Percentiles rank a stretch among this genome's conserved stretches.
phyloP scores from a whole-genome alignment of 2,113 vertebrate species.

The Zosterops pallidus region DNA sequence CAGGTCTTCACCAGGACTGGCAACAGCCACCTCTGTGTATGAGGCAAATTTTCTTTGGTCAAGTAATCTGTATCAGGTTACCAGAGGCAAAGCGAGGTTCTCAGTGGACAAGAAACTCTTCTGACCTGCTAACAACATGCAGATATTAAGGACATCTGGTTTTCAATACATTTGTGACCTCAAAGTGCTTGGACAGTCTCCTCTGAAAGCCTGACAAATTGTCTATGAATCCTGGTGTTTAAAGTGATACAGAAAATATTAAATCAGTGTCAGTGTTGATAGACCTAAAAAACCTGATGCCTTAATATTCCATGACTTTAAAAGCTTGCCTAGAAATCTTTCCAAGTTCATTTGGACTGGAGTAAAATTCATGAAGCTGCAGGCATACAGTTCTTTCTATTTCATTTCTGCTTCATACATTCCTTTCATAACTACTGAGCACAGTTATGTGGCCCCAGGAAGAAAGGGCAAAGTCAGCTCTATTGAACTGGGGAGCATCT shows the following conservation, averaged over 20 bases:
- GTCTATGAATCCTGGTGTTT: not conserved
- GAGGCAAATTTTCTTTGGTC: not conserved
- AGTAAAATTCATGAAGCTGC: not conserved
- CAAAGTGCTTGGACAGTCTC: not conserved
- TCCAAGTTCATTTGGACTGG: not conserved
- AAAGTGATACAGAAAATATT: not conserved
- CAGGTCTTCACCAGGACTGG: not conserved
- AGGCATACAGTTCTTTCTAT: not conserved
- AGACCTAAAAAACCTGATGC: not conserved
- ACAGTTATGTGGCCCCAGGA: not conserved
- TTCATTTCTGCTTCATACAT: not conserved
- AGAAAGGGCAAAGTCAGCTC: not conserved
- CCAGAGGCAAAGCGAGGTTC: not conserved
- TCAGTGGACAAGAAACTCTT: not conserved
- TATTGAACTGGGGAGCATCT: not conserved
- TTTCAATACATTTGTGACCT: not conserved
- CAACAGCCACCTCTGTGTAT: not conserved
- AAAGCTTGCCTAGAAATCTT: not conserved
- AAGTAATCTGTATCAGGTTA: not conserved
- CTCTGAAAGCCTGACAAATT: not conserved
- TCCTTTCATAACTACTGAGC: not conserved
- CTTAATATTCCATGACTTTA: not conserved
- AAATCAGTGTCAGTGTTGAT: not conserved
- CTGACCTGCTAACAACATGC: not conserved
- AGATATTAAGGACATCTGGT: not conserved